Conservation (phyloP, 2,113 vertebrate genomes). For the Passer domesticus region DNA sequence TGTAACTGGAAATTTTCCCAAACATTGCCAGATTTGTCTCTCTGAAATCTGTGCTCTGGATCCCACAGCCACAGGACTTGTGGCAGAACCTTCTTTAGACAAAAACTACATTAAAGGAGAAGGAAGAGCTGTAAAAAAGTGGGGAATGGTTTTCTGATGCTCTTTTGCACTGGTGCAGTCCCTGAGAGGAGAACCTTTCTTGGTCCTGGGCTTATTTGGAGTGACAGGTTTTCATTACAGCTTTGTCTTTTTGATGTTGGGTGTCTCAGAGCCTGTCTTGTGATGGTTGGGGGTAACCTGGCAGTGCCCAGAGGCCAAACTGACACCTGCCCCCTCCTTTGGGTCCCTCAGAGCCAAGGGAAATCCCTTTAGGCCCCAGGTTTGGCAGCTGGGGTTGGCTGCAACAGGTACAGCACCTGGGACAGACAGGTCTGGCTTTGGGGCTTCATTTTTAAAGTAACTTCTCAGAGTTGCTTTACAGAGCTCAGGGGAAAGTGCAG, state of each 20-base stretch:
- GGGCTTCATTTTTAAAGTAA: neutral
- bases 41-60: neutral
- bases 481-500: neutral
- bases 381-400: neutral
- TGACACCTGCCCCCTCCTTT: neutral
- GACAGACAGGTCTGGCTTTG: neutral
- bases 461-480: neutral
- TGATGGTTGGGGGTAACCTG: neutral
- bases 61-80: neutral
- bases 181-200: neutral
- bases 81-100: neutral
- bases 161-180: neutral
- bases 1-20: neutral
- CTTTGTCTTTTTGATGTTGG: neutral
- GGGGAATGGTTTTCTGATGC: neutral
- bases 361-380: neutral
- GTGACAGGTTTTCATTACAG: neutral
- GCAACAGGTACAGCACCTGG: neutral
- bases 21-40: neutral
- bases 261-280: neutral
- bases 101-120: neutral
- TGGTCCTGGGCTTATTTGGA: neutral
- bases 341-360: neutral
- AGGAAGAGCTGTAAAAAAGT: neutral
- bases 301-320: neutral